phyloP scores from a whole-genome alignment of 2,888 invertebrate genomes.

The Pristionchus maxplancki region DNA sequence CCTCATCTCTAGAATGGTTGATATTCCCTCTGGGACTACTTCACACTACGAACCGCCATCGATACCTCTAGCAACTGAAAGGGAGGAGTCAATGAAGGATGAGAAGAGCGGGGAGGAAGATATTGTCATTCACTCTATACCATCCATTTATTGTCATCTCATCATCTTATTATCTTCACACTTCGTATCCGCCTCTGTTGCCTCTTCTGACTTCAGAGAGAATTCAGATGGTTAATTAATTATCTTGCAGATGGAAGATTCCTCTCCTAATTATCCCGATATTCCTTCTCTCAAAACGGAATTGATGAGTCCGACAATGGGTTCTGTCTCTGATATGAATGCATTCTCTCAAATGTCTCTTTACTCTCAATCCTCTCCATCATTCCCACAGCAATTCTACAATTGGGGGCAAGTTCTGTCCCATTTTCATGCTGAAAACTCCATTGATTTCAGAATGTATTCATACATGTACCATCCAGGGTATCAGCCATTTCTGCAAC shows the following conservation, averaged over 20 bases:
- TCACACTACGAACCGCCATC: constrained; percentile 7
- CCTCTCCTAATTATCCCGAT: neutral
- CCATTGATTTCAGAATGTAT: neutral
- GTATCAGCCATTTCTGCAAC: neutral
- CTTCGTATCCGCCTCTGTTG: neutral
- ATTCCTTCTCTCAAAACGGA: neutral
- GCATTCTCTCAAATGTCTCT: neutral
- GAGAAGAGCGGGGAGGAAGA: neutral
- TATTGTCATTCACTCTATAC: neutral
- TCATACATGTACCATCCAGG: neutral
- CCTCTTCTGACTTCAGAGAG: neutral
- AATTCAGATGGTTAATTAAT: neutral
- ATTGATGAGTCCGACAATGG: neutral
- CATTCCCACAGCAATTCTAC: neutral
- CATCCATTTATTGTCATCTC: neutral
- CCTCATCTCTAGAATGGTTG: neutral
- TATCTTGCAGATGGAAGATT: neutral
- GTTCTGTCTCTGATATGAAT: neutral
- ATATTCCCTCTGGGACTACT: constrained; percentile 14
- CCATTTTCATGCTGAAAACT: neutral
- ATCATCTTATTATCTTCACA: neutral
- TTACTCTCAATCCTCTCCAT: constrained; percentile 10
- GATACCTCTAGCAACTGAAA: neutral
- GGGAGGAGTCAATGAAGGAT: constrained; percentile 10
- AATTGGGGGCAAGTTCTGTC: neutral